phyloP scores from a whole-genome alignment of 2,888 invertebrate species.

The Eilema caniola region DNA sequence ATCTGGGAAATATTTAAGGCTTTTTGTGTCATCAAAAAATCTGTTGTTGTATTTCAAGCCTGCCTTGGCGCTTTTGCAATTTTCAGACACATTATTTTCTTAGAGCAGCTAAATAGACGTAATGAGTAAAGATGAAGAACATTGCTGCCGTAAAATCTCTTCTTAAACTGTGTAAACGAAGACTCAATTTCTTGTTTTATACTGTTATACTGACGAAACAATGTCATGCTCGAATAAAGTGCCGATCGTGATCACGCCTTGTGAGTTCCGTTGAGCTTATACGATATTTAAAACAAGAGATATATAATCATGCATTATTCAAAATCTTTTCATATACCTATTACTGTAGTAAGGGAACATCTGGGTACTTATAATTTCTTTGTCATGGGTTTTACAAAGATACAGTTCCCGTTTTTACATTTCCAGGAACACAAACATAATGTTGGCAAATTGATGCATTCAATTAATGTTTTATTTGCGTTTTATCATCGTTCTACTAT shows the following conservation, averaged over 20 bases:
- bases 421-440: not conserved
- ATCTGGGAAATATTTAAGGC: not conserved
- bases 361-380: not conserved
- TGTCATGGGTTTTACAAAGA: not conserved
- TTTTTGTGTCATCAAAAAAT: not conserved
- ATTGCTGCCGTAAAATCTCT: no score
- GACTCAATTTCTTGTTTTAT: not conserved
- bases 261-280: not conserved
- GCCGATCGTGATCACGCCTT: not conserved
- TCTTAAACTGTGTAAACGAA: not conserved
- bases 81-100: constrained; percentile 1
- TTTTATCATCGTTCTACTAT: no score
- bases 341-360: not conserved
- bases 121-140: not conserved
- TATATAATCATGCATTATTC: not conserved
- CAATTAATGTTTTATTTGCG: not conserved
- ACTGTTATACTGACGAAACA: not conserved
- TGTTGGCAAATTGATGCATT: constrained; percentile 1
- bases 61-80: not conserved
- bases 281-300: not conserved
- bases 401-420: not conserved
- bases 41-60: constrained; percentile 13
- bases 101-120: not conserved
- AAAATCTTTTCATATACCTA: not conserved
- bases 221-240: not conserved